Conservation (phyloP, 2,797 vertebrate species). For the Capromys pilorides region DNA sequence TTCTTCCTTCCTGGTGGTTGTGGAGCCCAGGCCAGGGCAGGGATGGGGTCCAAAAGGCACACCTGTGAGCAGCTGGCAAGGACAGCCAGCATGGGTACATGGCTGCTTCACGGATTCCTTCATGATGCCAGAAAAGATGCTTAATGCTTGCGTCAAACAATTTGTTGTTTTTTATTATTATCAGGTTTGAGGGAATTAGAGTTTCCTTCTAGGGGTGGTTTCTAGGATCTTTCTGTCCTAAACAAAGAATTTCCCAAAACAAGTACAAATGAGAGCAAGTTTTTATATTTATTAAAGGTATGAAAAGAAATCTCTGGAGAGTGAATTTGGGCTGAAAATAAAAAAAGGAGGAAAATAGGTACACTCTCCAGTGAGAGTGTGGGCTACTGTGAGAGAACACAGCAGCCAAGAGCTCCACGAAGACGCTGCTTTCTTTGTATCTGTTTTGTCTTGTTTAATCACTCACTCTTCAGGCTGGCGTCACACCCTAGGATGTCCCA, state of each 20-base stretch:
- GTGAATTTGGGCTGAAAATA: neutral
- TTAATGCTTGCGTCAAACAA: neutral
- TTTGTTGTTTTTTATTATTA: neutral
- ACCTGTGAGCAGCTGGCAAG: no score
- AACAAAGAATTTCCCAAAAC: neutral
- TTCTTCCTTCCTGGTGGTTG: neutral
- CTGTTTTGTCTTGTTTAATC: neutral
- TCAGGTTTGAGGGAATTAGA: neutral
- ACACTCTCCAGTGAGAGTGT: neutral
- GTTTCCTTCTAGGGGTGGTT: neutral
- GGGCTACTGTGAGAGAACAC: neutral
- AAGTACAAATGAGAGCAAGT: neutral
- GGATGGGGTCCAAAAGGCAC: neutral
- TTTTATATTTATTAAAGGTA: neutral
- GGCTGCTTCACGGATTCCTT: neutral
- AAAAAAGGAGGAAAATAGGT: neutral
- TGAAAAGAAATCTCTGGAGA: neutral
- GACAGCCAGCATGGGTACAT: neutral
- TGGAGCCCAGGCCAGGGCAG: neutral
- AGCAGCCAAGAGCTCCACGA: neutral
- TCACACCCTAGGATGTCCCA: neutral
- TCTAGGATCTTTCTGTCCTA: neutral
- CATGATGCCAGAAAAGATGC: neutral
- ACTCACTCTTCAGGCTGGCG: neutral
- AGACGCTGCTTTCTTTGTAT: no score